Evolutionary conservation across 1,140 invertebrate species (phyloP).

Genomic region (Coptotermes formosanus): DNA sequence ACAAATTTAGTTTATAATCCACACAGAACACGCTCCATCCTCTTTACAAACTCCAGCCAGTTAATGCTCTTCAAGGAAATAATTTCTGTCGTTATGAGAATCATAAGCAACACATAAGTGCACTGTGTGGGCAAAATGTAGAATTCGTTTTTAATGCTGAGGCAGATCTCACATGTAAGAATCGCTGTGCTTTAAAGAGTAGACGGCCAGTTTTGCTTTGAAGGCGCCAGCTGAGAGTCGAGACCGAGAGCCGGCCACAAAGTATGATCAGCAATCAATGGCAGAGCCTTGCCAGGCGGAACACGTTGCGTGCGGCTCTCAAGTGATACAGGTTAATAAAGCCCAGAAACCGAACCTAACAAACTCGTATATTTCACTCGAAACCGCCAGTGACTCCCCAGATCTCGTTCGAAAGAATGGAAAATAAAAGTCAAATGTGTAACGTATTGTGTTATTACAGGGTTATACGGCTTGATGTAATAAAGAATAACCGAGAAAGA

Average conservation of each 20-base stretch:
- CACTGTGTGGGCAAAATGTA: too few species aligned
- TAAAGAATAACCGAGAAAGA: neutral
- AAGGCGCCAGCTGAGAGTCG: neutral
- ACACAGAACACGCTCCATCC: too few species aligned
- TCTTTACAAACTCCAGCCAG: too few species aligned
- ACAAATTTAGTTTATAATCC: too few species aligned
- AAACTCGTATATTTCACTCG: neutral
- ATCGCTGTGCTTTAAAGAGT: too few species aligned
- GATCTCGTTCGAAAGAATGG: neutral
- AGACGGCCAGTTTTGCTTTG: too few species aligned
- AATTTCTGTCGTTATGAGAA: too few species aligned
- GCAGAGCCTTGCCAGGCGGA: neutral
- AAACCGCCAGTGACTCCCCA: neutral
- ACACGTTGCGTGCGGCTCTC: neutral
- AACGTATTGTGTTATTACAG: neutral
- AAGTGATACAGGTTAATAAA: neutral
- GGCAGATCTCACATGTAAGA: too few species aligned
- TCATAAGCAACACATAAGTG: too few species aligned
- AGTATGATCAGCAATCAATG: neutral
- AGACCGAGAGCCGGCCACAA: neutral
- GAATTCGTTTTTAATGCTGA: too few species aligned
- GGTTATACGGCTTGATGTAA: neutral
- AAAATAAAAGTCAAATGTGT: neutral
- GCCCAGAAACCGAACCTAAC: neutral
- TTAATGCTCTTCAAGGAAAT: too few species aligned